phyloP scores from a whole-genome alignment of 2,113 vertebrate genomes.

The Cyanistes caeruleus region DNA sequence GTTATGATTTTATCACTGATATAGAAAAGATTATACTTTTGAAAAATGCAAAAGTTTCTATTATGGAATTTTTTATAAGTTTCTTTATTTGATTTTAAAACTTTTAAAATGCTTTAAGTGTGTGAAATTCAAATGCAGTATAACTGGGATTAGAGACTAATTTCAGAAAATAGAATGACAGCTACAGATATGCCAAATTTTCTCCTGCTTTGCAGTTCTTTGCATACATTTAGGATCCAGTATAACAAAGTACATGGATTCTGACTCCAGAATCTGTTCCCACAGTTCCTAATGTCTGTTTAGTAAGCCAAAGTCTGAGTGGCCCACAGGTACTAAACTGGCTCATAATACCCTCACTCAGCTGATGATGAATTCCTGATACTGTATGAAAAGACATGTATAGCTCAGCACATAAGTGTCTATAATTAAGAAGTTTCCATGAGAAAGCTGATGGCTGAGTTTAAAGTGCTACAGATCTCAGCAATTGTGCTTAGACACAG shows the following conservation, averaged over 20 bases:
- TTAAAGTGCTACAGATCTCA: not conserved
- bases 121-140: not conserved
- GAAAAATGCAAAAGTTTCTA: not conserved
- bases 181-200: not conserved
- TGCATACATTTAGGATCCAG: not conserved
- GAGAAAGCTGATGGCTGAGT: not conserved
- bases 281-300: not conserved
- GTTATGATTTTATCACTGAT: not conserved
- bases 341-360: not conserved
- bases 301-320: not conserved
- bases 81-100: slow-evolving; percentile 13
- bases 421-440: not conserved
- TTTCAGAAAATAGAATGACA: not conserved
- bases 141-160: not conserved
- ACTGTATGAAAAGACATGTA: not conserved
- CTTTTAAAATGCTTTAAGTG: not conserved
- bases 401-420: not conserved
- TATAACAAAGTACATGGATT: not conserved
- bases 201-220: not conserved
- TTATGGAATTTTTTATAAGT: not conserved
- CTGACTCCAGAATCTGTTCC: not conserved
- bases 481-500: not conserved
- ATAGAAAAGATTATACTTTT: not conserved
- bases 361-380: not conserved
- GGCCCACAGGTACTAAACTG: not conserved